phyloP scores from a whole-genome alignment of 2,113 vertebrate genomes.

The Epinephelus cyanopodus region DNA sequence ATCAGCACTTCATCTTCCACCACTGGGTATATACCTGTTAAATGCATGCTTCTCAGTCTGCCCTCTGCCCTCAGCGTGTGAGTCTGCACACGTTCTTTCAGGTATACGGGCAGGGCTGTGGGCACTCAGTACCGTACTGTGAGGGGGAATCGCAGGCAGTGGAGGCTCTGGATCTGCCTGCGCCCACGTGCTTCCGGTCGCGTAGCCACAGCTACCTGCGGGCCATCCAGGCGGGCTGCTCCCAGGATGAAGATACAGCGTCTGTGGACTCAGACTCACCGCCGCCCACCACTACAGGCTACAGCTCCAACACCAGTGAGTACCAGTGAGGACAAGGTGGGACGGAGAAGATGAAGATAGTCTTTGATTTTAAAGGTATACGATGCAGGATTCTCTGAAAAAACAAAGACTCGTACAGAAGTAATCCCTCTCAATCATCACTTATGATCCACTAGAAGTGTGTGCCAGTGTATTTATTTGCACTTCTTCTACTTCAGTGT shows the following conservation, averaged over 20 bases:
- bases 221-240: conserved; percentile 98
- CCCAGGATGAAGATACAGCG: conserved; percentile 94
- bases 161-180: conserved; percentile 93
- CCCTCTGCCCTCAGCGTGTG: conserved; percentile 70
- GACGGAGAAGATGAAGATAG: neutral
- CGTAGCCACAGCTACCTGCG: conserved; percentile 99
- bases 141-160: conserved; percentile 89
- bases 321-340: conserved; percentile 59
- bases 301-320: conserved; percentile 92
- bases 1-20: neutral
- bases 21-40: neutral
- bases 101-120: conserved; percentile 88
- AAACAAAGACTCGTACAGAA: neutral
- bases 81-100: conserved; percentile 82
- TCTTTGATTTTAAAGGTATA: neutral
- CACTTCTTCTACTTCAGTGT: too few species aligned
- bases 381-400: too few species aligned
- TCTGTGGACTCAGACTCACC: conserved; percentile 95
- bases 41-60: conserved; percentile 46
- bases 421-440: too few species aligned
- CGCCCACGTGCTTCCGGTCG: conserved; percentile 97
- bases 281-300: conserved; percentile 87
- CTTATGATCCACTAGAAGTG: too few species aligned
- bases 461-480: too few species aligned
- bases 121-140: conserved; percentile 87